phyloP scores from a whole-genome alignment of 2,888 invertebrate species.

The Dyspetes luteomarginatus region DNA sequence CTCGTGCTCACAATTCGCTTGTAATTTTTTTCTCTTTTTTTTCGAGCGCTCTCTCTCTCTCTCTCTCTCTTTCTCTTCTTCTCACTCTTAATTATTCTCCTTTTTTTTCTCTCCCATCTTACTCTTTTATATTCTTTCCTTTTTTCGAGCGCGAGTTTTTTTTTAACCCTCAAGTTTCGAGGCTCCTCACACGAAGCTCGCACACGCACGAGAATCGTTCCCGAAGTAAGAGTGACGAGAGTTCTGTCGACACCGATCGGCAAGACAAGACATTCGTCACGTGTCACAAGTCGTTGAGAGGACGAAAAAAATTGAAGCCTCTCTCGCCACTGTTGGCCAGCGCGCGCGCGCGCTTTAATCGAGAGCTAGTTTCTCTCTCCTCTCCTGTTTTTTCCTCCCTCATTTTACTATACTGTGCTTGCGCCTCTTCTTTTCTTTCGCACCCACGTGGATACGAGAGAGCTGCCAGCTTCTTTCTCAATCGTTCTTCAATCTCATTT shows the following conservation, averaged over 20 bases:
- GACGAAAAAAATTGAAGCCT: slow-evolving; percentile 65
- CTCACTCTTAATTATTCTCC: slow-evolving; percentile 17
- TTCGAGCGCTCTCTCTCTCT: slow-evolving; percentile 36
- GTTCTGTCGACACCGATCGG: slow-evolving; percentile 73
- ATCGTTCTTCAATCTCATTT: no score
- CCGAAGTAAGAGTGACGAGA: slow-evolving; percentile 62
- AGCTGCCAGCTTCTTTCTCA: no score
- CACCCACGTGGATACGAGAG: slow-evolving; percentile 19
- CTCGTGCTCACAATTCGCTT: slow-evolving; percentile 1
- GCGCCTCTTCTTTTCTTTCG: slow-evolving; percentile 23
- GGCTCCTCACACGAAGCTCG: slow-evolving; percentile 24
- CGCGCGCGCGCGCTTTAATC: slow-evolving; percentile 66
- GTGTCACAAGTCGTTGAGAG: slow-evolving; percentile 63
- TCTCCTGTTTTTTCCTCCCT: slow-evolving; percentile 5
- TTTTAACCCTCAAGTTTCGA: slow-evolving; percentile 40
- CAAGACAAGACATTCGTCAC: slow-evolving; percentile 74
- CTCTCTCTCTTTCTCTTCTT: slow-evolving; percentile 2
- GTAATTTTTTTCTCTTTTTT: slow-evolving; percentile 17
- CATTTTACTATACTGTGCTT: neutral
- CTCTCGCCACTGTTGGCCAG: slow-evolving; percentile 52
- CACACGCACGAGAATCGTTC: slow-evolving; percentile 50
- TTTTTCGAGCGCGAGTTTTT: slow-evolving; percentile 10
- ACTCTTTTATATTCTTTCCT: neutral
- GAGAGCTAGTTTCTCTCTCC: slow-evolving; percentile 40
- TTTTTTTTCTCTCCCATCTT: slow-evolving; percentile 22